phyloP scores from a whole-genome alignment of 2,113 vertebrate species.

The Isichthys henryi region DNA sequence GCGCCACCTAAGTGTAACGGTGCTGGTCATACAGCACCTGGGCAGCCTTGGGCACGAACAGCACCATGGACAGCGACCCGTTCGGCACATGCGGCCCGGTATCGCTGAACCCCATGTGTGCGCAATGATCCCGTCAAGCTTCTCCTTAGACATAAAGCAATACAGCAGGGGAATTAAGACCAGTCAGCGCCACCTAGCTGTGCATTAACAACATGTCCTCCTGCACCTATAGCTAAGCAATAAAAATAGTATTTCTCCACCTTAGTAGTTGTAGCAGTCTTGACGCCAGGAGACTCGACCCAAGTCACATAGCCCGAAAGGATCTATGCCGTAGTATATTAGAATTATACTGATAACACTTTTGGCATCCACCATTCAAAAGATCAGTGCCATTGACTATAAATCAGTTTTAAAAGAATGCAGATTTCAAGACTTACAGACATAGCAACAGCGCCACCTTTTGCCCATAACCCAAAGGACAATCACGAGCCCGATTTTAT shows the following conservation, averaged over 20 bases:
- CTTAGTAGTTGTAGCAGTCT: too few species aligned
- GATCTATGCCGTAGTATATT: background rate
- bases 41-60: background rate
- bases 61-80: background rate
- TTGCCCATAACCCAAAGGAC: background rate
- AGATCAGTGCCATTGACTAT: background rate
- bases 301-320: too few species aligned
- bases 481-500: background rate
- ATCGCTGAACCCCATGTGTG: background rate
- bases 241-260: too few species aligned
- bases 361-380: background rate
- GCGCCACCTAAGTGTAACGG: background rate
- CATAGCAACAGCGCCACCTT: background rate
- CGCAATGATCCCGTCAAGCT: background rate
- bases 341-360: background rate
- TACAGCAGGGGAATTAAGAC: background rate
- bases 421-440: background rate
- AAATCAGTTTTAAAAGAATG: background rate
- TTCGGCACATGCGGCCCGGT: background rate
- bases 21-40: background rate
- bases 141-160: background rate
- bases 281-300: too few species aligned
- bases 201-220: background rate
- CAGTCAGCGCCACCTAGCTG: background rate
- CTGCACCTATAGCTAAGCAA: background rate